These are phyloP conservation scores for Steatornis caripensis DNA, from an alignment of 2,113 vertebrate species.

Conservation along the genomic window DNA sequence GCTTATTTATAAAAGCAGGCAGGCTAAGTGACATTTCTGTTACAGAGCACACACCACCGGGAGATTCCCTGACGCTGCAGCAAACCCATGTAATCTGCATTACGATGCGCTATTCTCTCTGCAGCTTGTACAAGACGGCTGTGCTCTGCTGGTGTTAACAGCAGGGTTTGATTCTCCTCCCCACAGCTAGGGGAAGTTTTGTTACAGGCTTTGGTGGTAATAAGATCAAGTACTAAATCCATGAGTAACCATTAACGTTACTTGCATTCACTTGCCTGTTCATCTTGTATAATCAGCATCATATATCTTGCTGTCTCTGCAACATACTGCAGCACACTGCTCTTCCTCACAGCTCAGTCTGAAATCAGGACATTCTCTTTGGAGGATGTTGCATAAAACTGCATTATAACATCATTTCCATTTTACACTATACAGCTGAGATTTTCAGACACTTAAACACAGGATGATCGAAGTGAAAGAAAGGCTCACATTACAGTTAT, in stretches of 20 bases:
- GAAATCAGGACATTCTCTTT: not conserved
- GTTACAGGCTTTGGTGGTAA: not conserved
- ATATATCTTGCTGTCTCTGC: not conserved
- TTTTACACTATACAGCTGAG: not conserved
- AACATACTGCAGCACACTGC: not conserved
- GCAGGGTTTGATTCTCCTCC: not conserved
- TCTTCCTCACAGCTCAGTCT: not conserved
- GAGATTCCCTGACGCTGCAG: not conserved
- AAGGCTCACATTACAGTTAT: not conserved
- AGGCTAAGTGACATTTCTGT: not conserved
- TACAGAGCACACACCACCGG: not conserved
- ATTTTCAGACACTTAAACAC: not conserved
- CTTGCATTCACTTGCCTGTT: not conserved
- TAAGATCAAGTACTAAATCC: not conserved
- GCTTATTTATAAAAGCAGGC: not conserved
- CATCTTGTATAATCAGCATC: not conserved
- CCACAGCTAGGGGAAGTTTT: not conserved
- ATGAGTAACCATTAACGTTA: not conserved
- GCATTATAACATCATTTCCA: not conserved
- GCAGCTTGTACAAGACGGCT: not conserved
- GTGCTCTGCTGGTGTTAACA: not conserved
- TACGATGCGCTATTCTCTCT: not conserved
- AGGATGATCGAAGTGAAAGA: not conserved
- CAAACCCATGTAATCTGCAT: not conserved
- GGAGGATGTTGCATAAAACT: not conserved